Conservation (phyloP, 2,797 vertebrate species). For the Coregonus ussuriensis region DNA sequence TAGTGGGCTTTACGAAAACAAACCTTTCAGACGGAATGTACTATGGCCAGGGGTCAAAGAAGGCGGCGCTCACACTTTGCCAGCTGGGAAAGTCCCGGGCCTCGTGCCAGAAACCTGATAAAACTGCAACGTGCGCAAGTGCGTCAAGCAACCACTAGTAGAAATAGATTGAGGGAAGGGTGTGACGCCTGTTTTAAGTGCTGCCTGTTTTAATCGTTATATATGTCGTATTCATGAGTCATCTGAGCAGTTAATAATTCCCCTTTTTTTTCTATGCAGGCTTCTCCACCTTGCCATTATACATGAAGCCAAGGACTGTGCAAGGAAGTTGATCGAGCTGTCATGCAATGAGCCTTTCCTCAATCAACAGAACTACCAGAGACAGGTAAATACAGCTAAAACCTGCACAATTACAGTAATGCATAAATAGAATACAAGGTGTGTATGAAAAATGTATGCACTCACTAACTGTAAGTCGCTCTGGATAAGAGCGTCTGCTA, state of each 20-base stretch:
- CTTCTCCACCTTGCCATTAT: constrained; percentile 94
- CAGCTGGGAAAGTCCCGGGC: constrained; percentile 88
- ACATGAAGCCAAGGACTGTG: constrained; percentile 86
- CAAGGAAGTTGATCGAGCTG: constrained; percentile 81
- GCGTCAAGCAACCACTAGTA: constrained; percentile 43
- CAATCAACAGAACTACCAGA: constrained; percentile 90
- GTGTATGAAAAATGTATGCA: neutral
- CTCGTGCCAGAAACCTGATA: constrained; percentile 79
- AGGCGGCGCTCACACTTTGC: constrained; percentile 58
- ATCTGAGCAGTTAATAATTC: constrained; percentile 7
- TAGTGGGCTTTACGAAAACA: constrained; percentile 68
- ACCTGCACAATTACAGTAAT: neutral
- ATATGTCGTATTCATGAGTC: neutral
- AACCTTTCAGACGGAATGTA: constrained; percentile 63
- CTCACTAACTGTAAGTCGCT: no score
- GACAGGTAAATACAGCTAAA: constrained; percentile 81
- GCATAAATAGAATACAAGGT: neutral
- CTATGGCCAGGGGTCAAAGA: constrained; percentile 63
- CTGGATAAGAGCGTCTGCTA: no score
- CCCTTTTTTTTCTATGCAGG: constrained; percentile 62
- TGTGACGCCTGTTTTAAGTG: neutral
- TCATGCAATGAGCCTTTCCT: constrained; percentile 84
- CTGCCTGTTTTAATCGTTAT: neutral
- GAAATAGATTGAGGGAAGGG: constrained; percentile 65
- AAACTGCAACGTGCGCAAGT: constrained; percentile 53